Conservation (phyloP, 1,140 invertebrate genomes). For the Lucilia cuprina region DNA sequence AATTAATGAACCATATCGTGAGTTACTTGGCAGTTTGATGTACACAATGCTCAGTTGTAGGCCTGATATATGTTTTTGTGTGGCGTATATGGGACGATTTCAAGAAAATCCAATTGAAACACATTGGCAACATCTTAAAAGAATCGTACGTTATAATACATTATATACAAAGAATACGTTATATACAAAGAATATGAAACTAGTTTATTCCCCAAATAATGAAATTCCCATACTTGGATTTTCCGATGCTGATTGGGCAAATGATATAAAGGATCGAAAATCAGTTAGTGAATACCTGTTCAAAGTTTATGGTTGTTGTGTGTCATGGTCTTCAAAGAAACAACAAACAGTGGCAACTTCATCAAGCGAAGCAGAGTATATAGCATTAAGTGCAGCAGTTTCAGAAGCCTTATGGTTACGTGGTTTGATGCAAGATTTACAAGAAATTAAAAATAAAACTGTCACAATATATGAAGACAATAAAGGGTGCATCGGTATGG, state of each 20-base stretch:
- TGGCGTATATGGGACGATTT: background rate
- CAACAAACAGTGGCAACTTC: background rate
- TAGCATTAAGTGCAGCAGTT: too few relatives aligned
- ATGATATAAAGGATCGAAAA: background rate
- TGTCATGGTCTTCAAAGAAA: background rate
- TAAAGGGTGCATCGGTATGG: too few relatives aligned
- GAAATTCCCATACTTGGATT: too few relatives aligned
- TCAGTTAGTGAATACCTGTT: background rate
- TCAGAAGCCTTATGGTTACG: too few relatives aligned
- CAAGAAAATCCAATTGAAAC: background rate
- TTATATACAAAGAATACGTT: too few relatives aligned
- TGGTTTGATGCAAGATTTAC: too few relatives aligned
- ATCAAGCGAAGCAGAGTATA: too few relatives aligned
- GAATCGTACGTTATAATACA: constrained; percentile 8
- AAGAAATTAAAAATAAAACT: too few relatives aligned
- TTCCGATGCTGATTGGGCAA: too few relatives aligned
- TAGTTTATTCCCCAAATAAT: too few relatives aligned
- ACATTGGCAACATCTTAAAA: background rate
- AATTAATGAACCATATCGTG: background rate
- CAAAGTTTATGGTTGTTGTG: background rate
- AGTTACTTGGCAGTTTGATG: background rate
- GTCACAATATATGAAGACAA: too few relatives aligned
- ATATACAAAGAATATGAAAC: background rate
- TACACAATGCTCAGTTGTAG: background rate
- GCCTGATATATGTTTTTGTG: background rate